Evolutionary conservation across 2,888 invertebrate species (phyloP).

Genomic region (Pseudanteris insignis): DNA sequence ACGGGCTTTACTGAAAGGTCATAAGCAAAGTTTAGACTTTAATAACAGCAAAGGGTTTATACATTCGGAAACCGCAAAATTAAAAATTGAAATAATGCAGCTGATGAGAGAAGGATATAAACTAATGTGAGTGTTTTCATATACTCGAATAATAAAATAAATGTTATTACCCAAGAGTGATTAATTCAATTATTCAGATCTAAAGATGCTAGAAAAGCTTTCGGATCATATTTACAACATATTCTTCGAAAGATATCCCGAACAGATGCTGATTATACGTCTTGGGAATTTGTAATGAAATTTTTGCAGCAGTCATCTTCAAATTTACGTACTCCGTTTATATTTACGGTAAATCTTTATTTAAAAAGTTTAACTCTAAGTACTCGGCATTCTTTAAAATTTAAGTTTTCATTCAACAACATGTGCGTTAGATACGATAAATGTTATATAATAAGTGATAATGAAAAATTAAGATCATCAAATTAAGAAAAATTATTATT

Average conservation of each 20-base stretch:
- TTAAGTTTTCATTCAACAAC: too few species aligned
- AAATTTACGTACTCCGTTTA: constrained; percentile 76
- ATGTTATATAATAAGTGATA: too few species aligned
- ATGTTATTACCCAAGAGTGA: too few species aligned
- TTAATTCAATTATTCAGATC: constrained; percentile 48
- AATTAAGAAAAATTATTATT: too few species aligned
- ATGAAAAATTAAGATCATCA: too few species aligned
- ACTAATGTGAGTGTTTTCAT: too few species aligned
- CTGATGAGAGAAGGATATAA: constrained; percentile 74
- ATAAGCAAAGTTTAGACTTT: constrained; percentile 64
- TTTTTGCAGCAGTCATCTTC: constrained; percentile 80
- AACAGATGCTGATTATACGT: constrained; percentile 63
- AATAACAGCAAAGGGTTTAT: constrained; percentile 62
- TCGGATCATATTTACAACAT: constrained; percentile 80
- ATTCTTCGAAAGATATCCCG: constrained; percentile 76
- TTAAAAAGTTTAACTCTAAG: too few species aligned
- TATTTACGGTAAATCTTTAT: constrained; percentile 72
- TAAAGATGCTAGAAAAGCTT: constrained; percentile 79
- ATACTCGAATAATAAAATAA: too few species aligned
- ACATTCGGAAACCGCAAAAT: constrained; percentile 68
- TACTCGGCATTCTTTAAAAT: too few species aligned
- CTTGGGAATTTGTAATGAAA: constrained; percentile 75
- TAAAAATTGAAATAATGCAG: constrained; percentile 71
- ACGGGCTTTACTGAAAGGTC: constrained; percentile 69
- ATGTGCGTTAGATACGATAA: too few species aligned